A percentile compares a stretch with the other conserved stretches of the same genome.
These are phyloP conservation scores for Drosophila antonietae DNA, from an alignment of 2,888 invertebrate genomes.

Conservation along the genomic window DNA sequence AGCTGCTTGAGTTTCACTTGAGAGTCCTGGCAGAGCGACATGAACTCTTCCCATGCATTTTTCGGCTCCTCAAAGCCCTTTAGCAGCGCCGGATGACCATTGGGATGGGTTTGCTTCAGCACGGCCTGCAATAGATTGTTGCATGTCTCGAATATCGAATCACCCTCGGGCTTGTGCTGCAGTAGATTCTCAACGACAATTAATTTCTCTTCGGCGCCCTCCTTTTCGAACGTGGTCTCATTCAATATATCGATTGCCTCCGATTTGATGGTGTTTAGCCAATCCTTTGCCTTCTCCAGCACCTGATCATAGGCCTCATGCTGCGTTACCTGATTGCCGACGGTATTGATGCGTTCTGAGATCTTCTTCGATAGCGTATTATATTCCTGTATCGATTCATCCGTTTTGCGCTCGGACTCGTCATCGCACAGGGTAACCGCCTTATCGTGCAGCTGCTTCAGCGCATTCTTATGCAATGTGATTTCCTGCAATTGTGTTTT, in stretches of 20 bases:
- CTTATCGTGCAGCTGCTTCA: conserved; percentile 93
- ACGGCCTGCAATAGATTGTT: conserved; percentile 90
- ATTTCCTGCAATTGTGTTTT: conserved; percentile 94
- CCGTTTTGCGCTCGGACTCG: conserved; percentile 90
- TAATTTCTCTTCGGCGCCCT: conserved; percentile 91
- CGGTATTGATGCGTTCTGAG: conserved; percentile 87
- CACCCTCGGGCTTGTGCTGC: conserved; percentile 90
- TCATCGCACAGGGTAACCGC: conserved; percentile 91
- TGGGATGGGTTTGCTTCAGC: conserved; percentile 90
- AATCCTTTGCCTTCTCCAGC: conserved; percentile 93
- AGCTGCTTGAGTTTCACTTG: conserved; percentile 90
- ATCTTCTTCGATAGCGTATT: conserved; percentile 89
- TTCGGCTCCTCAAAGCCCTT: conserved; percentile 91
- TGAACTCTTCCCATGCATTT: conserved; percentile 90
- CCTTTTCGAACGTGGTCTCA: conserved; percentile 91
- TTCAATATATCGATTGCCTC: conserved; percentile 92
- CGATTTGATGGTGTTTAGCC: conserved; percentile 91
- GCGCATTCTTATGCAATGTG: conserved; percentile 92
- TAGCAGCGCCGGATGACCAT: conserved; percentile 90
- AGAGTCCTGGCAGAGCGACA: conserved; percentile 89
- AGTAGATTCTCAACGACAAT: conserved; percentile 90
- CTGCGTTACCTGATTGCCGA: conserved; percentile 90
- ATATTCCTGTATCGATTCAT: conserved; percentile 90
- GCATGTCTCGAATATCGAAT: conserved; percentile 89
- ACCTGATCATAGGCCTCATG: conserved; percentile 93